Evolutionary conservation across 2,888 invertebrate genomes (phyloP).

Genomic region (Apamea sordens): DNA sequence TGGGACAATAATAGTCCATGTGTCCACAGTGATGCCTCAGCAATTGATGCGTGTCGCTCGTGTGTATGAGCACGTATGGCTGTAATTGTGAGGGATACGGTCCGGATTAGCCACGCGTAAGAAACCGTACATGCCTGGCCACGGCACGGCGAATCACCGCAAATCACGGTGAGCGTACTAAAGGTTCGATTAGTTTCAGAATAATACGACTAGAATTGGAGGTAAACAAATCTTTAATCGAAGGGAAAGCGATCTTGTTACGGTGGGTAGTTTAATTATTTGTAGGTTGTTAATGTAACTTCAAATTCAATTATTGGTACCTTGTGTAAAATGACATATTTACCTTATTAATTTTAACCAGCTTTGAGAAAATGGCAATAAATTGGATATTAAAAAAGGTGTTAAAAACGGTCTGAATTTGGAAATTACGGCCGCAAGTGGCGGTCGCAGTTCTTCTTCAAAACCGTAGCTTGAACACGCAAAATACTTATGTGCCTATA

Average conservation of each 20-base stretch:
- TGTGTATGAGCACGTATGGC: background rate
- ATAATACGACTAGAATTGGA: constrained; percentile 6
- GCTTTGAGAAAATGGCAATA: background rate
- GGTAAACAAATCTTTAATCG: constrained; percentile 32
- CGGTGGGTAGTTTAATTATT: background rate
- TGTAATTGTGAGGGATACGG: constrained; percentile 7
- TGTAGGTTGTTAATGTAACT: background rate
- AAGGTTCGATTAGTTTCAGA: constrained; percentile 9
- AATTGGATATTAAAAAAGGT: no score
- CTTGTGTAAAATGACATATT: background rate
- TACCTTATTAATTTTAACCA: background rate
- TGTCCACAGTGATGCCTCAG: background rate
- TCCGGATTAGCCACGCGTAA: constrained; percentile 6
- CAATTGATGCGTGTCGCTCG: background rate
- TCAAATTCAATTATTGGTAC: constrained; percentile 11
- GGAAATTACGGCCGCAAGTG: no score
- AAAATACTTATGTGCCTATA: no score
- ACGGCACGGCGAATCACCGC: constrained; percentile 30
- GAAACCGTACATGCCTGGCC: constrained; percentile 22
- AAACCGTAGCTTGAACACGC: no score
- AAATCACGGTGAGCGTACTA: constrained; percentile 40
- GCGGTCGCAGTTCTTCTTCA: no score
- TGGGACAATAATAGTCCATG: no score
- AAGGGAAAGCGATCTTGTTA: constrained; percentile 2
- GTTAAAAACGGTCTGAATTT: no score